These are phyloP conservation scores for Ecliptopera silaceata DNA, from an alignment of 2,888 invertebrate species.

Conservation along the genomic window DNA sequence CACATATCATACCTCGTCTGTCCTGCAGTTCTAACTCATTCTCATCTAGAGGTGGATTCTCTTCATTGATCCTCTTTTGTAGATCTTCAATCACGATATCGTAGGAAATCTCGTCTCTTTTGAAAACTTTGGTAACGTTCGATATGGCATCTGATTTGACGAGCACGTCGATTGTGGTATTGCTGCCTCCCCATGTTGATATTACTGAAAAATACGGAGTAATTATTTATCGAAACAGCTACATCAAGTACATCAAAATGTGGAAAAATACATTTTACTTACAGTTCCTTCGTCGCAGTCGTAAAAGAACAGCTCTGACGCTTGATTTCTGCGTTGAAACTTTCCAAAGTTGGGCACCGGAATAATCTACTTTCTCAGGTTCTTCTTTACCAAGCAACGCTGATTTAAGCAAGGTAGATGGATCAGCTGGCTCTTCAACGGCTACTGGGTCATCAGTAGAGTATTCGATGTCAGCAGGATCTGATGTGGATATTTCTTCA, in stretches of 20 bases:
- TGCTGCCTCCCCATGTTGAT: conserved; percentile 86
- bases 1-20: conserved; percentile 83
- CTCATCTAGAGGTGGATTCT: conserved; percentile 88
- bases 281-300: conserved; percentile 68
- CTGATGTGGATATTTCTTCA: conserved; percentile 32
- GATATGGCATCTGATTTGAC: conserved; percentile 86
- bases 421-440: conserved; percentile 32
- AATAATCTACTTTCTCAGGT: conserved; percentile 83
- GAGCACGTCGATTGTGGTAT: conserved; percentile 86
- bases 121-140: conserved; percentile 85
- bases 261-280: conserved; percentile 39
- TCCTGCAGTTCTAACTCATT: conserved; percentile 87
- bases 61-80: conserved; percentile 89
- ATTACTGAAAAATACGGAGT: conserved; percentile 75
- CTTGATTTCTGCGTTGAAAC: conserved; percentile 80
- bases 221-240: not conserved
- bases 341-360: conserved; percentile 91
- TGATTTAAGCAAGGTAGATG: conserved; percentile 37
- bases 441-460: conserved; percentile 37
- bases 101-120: conserved; percentile 85
- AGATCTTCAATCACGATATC: conserved; percentile 90
- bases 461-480: conserved; percentile 36
- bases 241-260: not conserved
- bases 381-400: conserved; percentile 42
- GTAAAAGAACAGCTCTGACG: conserved; percentile 57